Conservation (phyloP, 2,113 vertebrate genomes). For the Pteronura brasiliensis region DNA sequence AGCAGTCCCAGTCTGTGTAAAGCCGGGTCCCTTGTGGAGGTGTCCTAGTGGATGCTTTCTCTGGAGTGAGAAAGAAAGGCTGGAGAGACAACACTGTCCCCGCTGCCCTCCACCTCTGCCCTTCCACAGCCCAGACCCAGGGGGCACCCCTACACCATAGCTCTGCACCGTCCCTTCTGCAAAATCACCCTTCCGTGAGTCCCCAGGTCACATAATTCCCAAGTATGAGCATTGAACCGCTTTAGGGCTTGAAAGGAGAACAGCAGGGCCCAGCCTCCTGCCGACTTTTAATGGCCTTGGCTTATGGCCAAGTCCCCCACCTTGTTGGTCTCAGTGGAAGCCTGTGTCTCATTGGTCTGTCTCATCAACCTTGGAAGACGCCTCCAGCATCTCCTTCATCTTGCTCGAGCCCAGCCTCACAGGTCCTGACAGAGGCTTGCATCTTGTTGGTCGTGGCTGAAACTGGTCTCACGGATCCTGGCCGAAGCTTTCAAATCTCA, state of each 20-base stretch:
- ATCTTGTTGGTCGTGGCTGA: no score
- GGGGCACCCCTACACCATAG: rapidly evolving
- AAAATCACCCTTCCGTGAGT: rapidly evolving
- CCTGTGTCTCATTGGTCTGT: no score
- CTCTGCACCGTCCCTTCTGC: no score
- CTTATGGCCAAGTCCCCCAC: no score
- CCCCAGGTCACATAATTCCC: neutral
- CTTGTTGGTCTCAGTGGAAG: neutral
- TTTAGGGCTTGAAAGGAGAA: neutral
- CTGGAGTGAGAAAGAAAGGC: neutral
- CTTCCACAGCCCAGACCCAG: neutral
- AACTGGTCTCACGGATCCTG: no score
- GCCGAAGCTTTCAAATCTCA: no score
- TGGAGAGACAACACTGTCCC: neutral
- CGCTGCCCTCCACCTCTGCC: neutral
- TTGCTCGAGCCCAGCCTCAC: no score
- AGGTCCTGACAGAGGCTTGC: no score
- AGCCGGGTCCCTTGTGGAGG: rapidly evolving
- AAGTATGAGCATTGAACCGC: neutral
- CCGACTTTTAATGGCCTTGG: neutral
- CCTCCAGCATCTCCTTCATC: no score
- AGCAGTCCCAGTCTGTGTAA: neutral
- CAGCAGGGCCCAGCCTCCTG: no score
- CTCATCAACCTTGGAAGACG: no score
- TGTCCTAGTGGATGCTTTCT: neutral